A percentile compares a stretch with the other conserved stretches of the same genome.
Conservation (phyloP, 2,888 invertebrate species). For the Octodonta nipae region DNA sequence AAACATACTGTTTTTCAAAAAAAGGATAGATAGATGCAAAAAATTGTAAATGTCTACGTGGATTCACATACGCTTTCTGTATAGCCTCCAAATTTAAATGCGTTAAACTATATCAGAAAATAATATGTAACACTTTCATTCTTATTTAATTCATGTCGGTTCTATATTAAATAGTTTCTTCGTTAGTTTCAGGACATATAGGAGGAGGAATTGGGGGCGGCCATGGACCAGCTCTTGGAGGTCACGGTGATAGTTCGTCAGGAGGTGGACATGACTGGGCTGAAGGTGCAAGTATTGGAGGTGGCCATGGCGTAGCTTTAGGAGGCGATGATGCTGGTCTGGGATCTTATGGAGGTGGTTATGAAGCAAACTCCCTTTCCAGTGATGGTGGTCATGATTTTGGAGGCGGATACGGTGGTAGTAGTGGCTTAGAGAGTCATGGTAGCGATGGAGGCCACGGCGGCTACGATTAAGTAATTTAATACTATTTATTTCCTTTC, state of each 20-base stretch:
- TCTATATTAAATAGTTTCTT: not conserved
- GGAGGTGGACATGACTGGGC: conserved; percentile 25
- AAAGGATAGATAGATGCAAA: too few relatives aligned
- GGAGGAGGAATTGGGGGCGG: conserved; percentile 27
- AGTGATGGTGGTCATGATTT: conserved; percentile 13
- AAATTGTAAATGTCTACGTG: too few relatives aligned
- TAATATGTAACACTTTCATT: too few relatives aligned
- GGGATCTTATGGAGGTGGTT: conserved; percentile 10
- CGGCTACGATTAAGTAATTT: conserved; percentile 10
- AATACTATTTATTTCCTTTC: conserved; percentile 1
- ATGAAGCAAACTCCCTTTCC: too few relatives aligned
- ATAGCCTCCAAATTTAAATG: too few relatives aligned
- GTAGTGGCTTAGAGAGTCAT: conserved; percentile 8
- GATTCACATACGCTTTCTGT: too few relatives aligned
- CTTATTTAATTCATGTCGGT: too few relatives aligned
- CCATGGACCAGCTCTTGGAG: conserved; percentile 5
- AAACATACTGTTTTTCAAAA: too few relatives aligned
- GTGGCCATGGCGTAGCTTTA: conserved; percentile 17
- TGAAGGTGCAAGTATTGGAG: conserved; percentile 34
- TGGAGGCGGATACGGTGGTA: conserved; percentile 11
- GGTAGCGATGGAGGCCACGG: conserved; percentile 10
- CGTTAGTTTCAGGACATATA: conserved; percentile 26
- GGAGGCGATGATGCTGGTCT: conserved; percentile 14
- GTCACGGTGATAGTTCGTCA: conserved; percentile 3
- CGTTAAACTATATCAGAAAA: too few relatives aligned